phyloP scores from a whole-genome alignment of 2,888 invertebrate species.

The Keiferia lycopersicella region DNA sequence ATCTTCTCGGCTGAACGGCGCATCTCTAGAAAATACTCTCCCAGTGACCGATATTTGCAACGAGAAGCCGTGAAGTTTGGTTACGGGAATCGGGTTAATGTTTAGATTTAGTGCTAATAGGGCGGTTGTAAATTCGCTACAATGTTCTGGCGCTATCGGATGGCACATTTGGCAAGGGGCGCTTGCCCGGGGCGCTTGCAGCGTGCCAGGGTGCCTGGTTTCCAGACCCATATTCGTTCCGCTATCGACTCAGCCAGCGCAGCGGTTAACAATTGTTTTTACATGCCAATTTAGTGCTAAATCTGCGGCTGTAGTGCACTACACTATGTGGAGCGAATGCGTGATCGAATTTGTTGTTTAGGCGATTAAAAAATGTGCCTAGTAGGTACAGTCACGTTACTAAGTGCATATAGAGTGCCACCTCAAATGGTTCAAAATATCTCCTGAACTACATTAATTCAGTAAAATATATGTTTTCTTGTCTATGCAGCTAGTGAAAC shows the following conservation, averaged over 20 bases:
- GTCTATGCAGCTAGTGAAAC: too few relatives aligned
- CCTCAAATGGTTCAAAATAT: too few relatives aligned
- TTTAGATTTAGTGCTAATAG: conserved; percentile 82
- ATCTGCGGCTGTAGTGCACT: background rate
- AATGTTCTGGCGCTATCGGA: conserved; percentile 78
- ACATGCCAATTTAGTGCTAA: conserved; percentile 42
- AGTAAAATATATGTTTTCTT: too few relatives aligned
- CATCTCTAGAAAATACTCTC: conserved; percentile 56
- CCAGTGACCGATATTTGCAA: conserved; percentile 65
- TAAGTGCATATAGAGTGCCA: too few relatives aligned
- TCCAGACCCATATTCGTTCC: conserved; percentile 58
- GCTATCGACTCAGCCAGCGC: conserved; percentile 52
- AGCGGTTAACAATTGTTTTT: conserved; percentile 69
- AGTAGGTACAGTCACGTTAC: too few relatives aligned
- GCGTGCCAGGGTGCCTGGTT: conserved; percentile 43
- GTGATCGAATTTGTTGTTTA: background rate
- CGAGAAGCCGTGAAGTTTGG: conserved; percentile 70
- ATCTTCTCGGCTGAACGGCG: conserved; percentile 17
- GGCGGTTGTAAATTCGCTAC: conserved; percentile 76
- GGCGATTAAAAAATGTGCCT: background rate
- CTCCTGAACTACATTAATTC: too few relatives aligned
- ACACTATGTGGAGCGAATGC: background rate
- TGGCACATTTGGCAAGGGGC: conserved; percentile 77
- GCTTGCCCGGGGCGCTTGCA: conserved; percentile 54
- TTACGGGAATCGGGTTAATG: conserved; percentile 78